Conservation (phyloP, 2,113 vertebrate species). For the Elanoides forficatus region DNA sequence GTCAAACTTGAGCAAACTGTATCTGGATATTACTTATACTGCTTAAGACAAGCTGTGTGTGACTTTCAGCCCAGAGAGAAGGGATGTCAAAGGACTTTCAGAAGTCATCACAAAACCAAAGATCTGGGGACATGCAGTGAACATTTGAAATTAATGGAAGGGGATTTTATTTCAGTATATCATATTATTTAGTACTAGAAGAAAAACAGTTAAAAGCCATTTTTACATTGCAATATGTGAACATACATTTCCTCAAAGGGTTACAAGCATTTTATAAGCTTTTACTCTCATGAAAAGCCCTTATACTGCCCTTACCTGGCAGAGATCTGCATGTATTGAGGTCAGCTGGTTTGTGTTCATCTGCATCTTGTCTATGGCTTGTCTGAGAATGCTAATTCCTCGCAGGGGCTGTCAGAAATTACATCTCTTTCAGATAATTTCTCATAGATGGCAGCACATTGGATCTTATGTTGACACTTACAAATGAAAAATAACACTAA, state of each 20-base stretch:
- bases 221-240: neutral
- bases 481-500: slow-evolving; percentile 76
- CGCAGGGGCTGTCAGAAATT: slow-evolving; percentile 89
- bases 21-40: neutral
- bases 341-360: slow-evolving; percentile 99
- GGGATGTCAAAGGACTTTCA: neutral
- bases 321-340: slow-evolving; percentile 98
- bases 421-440: slow-evolving; percentile 77
- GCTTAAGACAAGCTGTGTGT: neutral
- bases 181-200: neutral
- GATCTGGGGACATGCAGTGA: neutral
- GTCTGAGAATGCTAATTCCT: slow-evolving; percentile 94
- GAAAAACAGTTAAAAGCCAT: neutral
- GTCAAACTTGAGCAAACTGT: neutral
- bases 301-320: slow-evolving; percentile 83
- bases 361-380: slow-evolving; percentile 99
- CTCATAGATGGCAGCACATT: slow-evolving; percentile 78
- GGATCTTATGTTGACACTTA: slow-evolving; percentile 77
- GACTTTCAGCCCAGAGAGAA: neutral
- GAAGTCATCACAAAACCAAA: neutral
- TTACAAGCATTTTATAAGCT: neutral
- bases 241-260: neutral
- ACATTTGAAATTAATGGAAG: neutral
- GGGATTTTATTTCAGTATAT: neutral
- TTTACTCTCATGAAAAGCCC: neutral